Conservation (phyloP, 2,113 vertebrate species). For the Corythornis madagascariensis region DNA sequence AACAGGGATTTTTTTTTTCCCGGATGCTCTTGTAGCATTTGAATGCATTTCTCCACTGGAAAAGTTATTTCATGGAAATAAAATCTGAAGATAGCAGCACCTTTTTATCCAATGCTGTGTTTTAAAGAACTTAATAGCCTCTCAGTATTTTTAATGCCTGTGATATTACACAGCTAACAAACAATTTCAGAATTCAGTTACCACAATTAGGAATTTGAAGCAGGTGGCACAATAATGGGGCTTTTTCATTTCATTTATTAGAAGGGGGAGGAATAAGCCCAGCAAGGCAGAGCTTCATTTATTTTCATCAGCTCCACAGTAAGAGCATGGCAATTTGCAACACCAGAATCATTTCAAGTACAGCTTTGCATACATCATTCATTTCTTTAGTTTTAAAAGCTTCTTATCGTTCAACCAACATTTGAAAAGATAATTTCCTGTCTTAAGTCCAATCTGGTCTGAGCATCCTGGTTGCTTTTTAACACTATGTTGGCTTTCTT, state of each 20-base stretch:
- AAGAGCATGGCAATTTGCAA: conserved; percentile 80
- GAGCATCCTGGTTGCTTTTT: conserved; percentile 56
- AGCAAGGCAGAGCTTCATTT: conserved; percentile 76
- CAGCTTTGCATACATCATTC: conserved; percentile 71
- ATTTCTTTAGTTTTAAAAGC: conserved; percentile 77
- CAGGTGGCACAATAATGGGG: conserved; percentile 84
- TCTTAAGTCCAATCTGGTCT: conserved; percentile 62
- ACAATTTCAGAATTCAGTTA: conserved; percentile 84
- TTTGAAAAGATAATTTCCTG: conserved; percentile 68
- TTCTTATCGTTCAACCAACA: conserved; percentile 69
- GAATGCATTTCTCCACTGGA: conserved; percentile 30
- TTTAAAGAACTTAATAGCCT: conserved; percentile 73
- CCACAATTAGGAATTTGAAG: conserved; percentile 84
- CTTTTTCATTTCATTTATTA: conserved; percentile 81
- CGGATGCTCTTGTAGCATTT: conserved; percentile 54
- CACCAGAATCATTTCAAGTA: conserved; percentile 80
- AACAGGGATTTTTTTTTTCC: neutral
- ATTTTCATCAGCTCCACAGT: conserved; percentile 80
- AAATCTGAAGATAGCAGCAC: conserved; percentile 57
- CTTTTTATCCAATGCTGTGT: conserved; percentile 50
- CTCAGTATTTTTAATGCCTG: conserved; percentile 72
- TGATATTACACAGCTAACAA: conserved; percentile 79
- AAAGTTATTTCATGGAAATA: conserved; percentile 64
- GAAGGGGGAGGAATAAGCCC: conserved; percentile 62
- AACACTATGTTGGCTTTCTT: conserved; percentile 56